Evolutionary conservation across 2,888 invertebrate genomes (phyloP), one percentile per base, ranked within the genome.

Genomic region (Archips xylosteana): DNA sequence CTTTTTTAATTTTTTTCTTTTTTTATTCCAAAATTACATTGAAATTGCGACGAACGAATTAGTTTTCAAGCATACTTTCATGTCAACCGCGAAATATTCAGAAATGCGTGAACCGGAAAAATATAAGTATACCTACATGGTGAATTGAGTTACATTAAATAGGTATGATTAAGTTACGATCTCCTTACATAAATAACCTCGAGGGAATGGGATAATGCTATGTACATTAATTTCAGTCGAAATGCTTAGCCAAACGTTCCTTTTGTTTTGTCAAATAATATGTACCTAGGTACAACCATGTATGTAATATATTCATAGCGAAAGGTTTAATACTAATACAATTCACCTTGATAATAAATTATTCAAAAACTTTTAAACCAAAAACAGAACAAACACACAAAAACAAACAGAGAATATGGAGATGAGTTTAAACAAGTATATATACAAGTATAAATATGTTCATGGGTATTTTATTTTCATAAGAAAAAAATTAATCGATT

Each of bases 1-100:
- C 75, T 84, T 85, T 85, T 68, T 36, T n/a, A n/a, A n/a, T 59
- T 59, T 47, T 45, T 49, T 5, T 45, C n/a, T 57, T 45, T 45
- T 54, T 54, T 23, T 54, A 2, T 2, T 9, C 15, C 6, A 15
- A 54, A 23, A 54, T 54, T 5, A 5, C 15, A 2, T 23, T 0
- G 51, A 54, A 15, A 0, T 54, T 8, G 15, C 15, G 15, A 54
- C 15, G 51, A 15, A 15, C 6, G 15, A 23, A 54, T 23, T 54
- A 15, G 10, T 36, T 39, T 49, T 5, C 36, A 15, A 13, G 32
- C 23, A 39, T 36, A 15, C 39, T 54, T 23, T 1, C 23, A 23
- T 23, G 23, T 23, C 23, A 23, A n/a, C 72, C 47, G 34, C 47
- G 42, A 62, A 36, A 49, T 36, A 67, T 54, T 10, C 45, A 23